Evolutionary conservation across 1,140 invertebrate species (phyloP).

Genomic region (Apis dorsata): DNA sequence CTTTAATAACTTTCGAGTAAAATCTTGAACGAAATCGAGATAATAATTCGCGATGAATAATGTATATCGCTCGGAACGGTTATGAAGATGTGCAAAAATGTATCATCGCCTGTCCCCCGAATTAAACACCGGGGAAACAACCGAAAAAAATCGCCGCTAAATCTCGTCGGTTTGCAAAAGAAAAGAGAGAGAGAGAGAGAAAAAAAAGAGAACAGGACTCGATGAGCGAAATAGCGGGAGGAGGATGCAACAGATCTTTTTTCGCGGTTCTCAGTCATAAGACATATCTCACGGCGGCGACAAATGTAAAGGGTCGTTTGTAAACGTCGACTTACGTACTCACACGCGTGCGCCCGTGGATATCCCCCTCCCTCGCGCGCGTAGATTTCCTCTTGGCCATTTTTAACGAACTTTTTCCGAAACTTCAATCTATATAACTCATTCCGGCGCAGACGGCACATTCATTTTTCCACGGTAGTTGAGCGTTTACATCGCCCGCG

Average conservation of each 20-base stretch:
- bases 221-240: not conserved
- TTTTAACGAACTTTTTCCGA: slow-evolving; percentile 58
- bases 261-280: slow-evolving; percentile 22
- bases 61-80: not conserved
- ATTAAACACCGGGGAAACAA: not conserved
- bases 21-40: not conserved
- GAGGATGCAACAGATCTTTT: slow-evolving; percentile 1
- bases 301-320: slow-evolving; percentile 38
- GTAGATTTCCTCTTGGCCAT: slow-evolving; percentile 38
- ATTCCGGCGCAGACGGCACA: slow-evolving; percentile 60
- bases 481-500: slow-evolving; percentile 63
- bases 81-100: not conserved
- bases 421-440: slow-evolving; percentile 59
- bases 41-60: not conserved
- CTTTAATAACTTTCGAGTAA: no score
- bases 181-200: no score
- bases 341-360: not conserved
- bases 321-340: slow-evolving; percentile 42
- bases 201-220: no score
- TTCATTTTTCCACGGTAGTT: slow-evolving; percentile 67
- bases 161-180: slow-evolving; percentile 12
- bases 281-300: slow-evolving; percentile 21
- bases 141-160: not conserved
- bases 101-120: not conserved
- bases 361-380: not conserved